Conservation (phyloP, 1,140 invertebrate species). For the Rhagoletis pomonella region DNA sequence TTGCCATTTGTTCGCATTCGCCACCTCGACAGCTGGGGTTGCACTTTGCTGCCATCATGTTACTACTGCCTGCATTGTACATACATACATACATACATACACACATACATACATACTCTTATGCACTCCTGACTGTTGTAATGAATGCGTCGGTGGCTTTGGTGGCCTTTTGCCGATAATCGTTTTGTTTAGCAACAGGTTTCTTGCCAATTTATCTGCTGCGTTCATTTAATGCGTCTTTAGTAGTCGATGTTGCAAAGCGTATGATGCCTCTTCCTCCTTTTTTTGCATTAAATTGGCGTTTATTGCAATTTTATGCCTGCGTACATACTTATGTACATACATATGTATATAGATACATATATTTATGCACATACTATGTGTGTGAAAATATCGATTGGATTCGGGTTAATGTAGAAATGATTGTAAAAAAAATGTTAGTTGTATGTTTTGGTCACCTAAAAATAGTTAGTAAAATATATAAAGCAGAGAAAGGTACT, state of each 20-base stretch:
- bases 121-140: not conserved
- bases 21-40: not conserved
- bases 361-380: too few relatives aligned
- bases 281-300: not conserved
- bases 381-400: too few relatives aligned
- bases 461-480: too few relatives aligned
- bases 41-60: not conserved
- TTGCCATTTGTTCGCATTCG: not conserved
- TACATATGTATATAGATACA: too few relatives aligned
- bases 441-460: too few relatives aligned
- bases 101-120: not conserved
- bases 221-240: conserved; percentile 11
- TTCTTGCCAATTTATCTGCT: conserved; percentile 17
- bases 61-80: not conserved
- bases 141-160: conserved; percentile 40
- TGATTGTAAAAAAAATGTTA: too few relatives aligned
- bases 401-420: too few relatives aligned
- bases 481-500: too few relatives aligned
- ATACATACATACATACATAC: too few relatives aligned
- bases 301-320: not conserved
- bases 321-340: not conserved
- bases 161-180: conserved; percentile 36
- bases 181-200: conserved; percentile 42
- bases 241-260: not conserved
- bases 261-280: not conserved